These are phyloP conservation scores for Drosophila multiciliata DNA, from an alignment of 2,888 invertebrate genomes.

Conservation along the genomic window DNA sequence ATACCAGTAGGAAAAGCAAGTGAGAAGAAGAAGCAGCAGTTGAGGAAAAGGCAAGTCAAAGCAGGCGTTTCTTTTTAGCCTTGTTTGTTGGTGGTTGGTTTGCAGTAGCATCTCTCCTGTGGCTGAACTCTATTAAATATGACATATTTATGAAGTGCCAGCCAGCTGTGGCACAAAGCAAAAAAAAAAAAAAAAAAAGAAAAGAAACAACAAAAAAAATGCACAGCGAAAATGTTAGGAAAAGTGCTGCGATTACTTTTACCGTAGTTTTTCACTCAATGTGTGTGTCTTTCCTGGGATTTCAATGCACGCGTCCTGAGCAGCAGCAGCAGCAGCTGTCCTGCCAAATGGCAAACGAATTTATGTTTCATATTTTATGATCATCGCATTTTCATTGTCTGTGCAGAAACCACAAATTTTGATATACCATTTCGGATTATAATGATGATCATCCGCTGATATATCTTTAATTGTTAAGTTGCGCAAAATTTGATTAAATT, in stretches of 20 bases:
- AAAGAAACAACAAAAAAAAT: slow-evolving; percentile 20
- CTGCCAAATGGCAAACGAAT: slow-evolving; percentile 65
- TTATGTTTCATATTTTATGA: slow-evolving; percentile 75
- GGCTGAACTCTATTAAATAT: slow-evolving; percentile 80
- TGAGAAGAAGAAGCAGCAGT: slow-evolving; percentile 49
- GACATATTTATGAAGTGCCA: slow-evolving; percentile 83
- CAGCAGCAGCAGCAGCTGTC: slow-evolving; percentile 34
- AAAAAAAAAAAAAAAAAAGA: slow-evolving; percentile 29
- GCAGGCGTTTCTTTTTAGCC: slow-evolving; percentile 46
- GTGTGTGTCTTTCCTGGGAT: slow-evolving; percentile 42
- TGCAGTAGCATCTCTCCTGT: slow-evolving; percentile 44
- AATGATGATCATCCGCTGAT: slow-evolving; percentile 19
- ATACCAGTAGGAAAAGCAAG: slow-evolving; percentile 40
- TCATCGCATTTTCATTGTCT: slow-evolving; percentile 63
- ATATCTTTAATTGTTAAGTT: neutral
- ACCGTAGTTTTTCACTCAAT: slow-evolving; percentile 6
- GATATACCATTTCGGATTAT: slow-evolving; percentile 17
- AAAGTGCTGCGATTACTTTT: slow-evolving; percentile 61
- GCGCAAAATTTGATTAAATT: neutral
- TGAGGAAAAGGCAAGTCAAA: slow-evolving; percentile 39
- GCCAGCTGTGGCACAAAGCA: slow-evolving; percentile 66
- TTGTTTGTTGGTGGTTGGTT: slow-evolving; percentile 62
- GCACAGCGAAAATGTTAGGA: slow-evolving; percentile 43
- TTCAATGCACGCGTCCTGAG: slow-evolving; percentile 47
- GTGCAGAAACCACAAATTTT: slow-evolving; percentile 24